phyloP scores from a whole-genome alignment of 2,113 vertebrate species.

The Lynx canadensis region DNA sequence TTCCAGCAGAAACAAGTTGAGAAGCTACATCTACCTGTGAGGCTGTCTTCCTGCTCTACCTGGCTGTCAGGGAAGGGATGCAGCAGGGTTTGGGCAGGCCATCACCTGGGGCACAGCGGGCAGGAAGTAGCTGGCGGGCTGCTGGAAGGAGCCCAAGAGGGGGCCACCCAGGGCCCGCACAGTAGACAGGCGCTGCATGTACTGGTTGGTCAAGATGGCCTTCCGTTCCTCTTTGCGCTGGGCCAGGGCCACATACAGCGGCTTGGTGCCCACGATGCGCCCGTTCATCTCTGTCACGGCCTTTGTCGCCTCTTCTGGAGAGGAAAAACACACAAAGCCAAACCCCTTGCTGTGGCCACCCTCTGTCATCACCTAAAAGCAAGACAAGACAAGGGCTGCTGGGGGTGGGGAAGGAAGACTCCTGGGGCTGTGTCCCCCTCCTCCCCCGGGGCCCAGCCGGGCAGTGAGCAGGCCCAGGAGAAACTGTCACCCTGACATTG shows the following conservation, averaged over 20 bases:
- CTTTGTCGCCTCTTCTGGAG: conserved; percentile 98
- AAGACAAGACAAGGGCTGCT: conserved; percentile 81
- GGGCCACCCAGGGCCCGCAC: conserved; percentile 90
- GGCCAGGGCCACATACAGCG: conserved; percentile 95
- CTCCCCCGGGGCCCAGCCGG: neutral
- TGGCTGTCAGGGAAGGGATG: neutral
- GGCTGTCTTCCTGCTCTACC: neutral
- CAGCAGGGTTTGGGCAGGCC: fast-evolving
- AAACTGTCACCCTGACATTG: neutral
- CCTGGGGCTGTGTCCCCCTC: neutral
- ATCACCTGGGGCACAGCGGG: conserved; percentile 92
- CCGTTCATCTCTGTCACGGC: conserved; percentile 99
- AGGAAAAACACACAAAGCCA: conserved; percentile 99
- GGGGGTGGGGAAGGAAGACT: conserved; percentile 7
- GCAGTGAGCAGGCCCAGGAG: neutral
- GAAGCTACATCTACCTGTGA: neutral
- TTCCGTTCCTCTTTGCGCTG: conserved; percentile 97
- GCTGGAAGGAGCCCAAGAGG: conserved; percentile 92
- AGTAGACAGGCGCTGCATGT: conserved; percentile 94
- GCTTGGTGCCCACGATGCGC: conserved; percentile 95
- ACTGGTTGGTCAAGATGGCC: conserved; percentile 97
- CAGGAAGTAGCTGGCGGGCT: conserved; percentile 91
- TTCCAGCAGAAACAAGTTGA: neutral
- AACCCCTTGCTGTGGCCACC: conserved; percentile 97
- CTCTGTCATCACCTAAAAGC: conserved; percentile 96